Base-by-base conservation (phyloP, 2,797 vertebrate species). In the Chelmon rostratus region DNA sequence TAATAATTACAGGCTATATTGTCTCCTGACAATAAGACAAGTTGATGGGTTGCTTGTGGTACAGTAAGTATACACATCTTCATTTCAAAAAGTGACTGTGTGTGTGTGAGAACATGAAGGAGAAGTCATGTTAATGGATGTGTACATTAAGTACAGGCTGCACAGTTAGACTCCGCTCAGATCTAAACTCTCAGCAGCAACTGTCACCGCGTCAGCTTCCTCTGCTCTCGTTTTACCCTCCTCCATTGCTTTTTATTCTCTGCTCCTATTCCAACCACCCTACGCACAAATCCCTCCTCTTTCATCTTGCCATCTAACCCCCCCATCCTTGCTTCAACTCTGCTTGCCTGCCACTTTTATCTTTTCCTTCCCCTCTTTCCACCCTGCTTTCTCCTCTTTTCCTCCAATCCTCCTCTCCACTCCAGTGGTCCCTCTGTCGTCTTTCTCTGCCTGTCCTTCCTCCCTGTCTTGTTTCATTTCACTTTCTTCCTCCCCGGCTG, bases 281-380 rank as follows among this genome's bases (percentile, higher is more conserved):
- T 16, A 38, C 47, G 25, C 58, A 72, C 74, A 65, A 64, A 56
- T 13, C 23, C 56, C 23, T 64, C 64, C 53, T 12, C 75, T 80
- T 86, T 86, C 58, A 83, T 84, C 72, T 82, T 21, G 21, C 46
- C 23, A 69, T 81, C 68, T 23, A 28, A 13, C 50, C 21, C 15
- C 28, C 33, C 50, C 11, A 50, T 59, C 38, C 33, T n/a, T 53
- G 73, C 64, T 37, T 53, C 25, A 7, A 33, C 42, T 59, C 33
- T 21, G 18, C 46, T 49, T 25, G 47, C 62, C 46, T 33, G 15
- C 31, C 64, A 66, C 67, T 83, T 87, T 71, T 38, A 74, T 67
- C 68, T 58, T 25, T 31, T 11, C 13, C 2, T 16, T 53, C 50
- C 42, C 11, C 19, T 64, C 49, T 67, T 46, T 68, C 54, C 15